Percentiles rank a stretch among this genome's conserved stretches.
Evolutionary conservation across 2,113 vertebrate species (phyloP).

Genomic region (Brevimyrus niger): DNA sequence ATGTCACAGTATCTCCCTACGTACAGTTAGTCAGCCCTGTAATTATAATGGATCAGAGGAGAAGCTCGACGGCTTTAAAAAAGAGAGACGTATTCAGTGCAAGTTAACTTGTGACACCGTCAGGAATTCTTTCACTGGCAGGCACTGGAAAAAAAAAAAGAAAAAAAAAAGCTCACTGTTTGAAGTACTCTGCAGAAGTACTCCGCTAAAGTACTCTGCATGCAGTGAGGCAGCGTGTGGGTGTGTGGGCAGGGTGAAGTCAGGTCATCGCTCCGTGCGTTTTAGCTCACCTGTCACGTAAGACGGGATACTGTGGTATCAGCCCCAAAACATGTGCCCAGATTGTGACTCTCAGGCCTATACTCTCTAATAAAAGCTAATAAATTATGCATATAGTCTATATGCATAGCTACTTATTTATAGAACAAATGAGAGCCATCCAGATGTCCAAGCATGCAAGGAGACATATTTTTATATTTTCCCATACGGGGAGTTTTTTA

Average conservation of each 20-base stretch:
- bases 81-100: not conserved
- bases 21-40: not conserved
- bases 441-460: not conserved
- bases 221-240: not conserved
- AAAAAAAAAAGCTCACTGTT: not conserved
- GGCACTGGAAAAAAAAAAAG: not conserved
- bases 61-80: not conserved
- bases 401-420: not conserved
- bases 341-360: not conserved
- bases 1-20: not conserved
- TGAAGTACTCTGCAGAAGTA: not conserved
- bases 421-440: not conserved
- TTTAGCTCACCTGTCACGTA: not conserved
- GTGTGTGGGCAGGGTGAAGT: not conserved
- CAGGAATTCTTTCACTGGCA: not conserved
- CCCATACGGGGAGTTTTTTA: not conserved
- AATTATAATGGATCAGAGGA: not conserved
- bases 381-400: not conserved
- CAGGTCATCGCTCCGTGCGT: not conserved
- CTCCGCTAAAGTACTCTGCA: too few species aligned
- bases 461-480: not conserved
- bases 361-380: not conserved
- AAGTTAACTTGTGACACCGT: not conserved
- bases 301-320: not conserved
- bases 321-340: not conserved